Base-by-base conservation (phyloP, 2,797 vertebrate species). In the Pyrocephalus nanus region DNA sequence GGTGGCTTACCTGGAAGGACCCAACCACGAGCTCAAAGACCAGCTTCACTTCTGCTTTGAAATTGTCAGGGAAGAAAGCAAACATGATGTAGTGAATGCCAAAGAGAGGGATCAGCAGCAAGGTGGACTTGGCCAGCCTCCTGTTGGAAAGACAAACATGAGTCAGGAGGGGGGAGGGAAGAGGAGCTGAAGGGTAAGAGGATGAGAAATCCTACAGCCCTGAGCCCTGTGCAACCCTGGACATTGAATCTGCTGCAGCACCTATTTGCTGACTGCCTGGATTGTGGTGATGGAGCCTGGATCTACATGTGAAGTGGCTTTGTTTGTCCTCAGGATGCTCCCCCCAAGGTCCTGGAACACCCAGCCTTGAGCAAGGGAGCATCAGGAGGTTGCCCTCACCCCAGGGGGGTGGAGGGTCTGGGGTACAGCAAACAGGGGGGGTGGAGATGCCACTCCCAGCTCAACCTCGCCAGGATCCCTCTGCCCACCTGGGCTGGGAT, bases 31-130 rank as follows among this genome's bases (percentile, higher is more conserved):
- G 98, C 94, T 99, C 99, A 82, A 99, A 99, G 93, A 99, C 97
- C 27, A 99, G 89, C 60, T 98, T 98, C 15, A 99, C 95, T 75
- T 97, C 95, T 8, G 96, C 97, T 96, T 99, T 98, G 73, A 99
- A 98, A 89, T 99, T 98, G 95, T 99, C 99, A 0, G 99, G 99
- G 95, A 99, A 99, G 97, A 99, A 99, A 66, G 98, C 99, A 60
- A 99, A 99, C 96, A 99, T 98, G 64, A 99, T 98, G 80, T 99
- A 99, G 97, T 99, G 99, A 42, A 99, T 98, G 34, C 99, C 99
- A 71, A 99, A 99, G 58, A 99, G 98, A 19, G 99, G 99, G 94
- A 99, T 99, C 97, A 99, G 97, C 91, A 99, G 98, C 90, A 99
- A 98, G 1, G 99, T 99, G 19, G 99, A 99, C 96, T 99, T 99